phyloP scores from a whole-genome alignment of 2,113 vertebrate genomes.

The Ammodytes marinus region DNA sequence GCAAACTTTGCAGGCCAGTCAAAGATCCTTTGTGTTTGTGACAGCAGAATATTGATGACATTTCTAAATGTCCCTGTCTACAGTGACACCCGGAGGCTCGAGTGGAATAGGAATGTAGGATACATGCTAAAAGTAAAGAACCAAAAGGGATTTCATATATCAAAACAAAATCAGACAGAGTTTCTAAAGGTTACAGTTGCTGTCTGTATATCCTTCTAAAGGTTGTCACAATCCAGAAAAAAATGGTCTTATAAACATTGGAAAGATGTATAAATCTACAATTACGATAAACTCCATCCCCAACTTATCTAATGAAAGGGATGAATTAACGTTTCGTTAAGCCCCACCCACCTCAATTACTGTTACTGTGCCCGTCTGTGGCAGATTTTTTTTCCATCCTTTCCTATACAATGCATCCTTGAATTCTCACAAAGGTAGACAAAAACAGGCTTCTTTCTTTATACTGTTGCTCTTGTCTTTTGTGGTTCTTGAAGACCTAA shows the following conservation, averaged over 20 bases:
- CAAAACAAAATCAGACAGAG: neutral
- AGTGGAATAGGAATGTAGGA: conserved; percentile 40
- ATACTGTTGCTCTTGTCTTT: neutral
- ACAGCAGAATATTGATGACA: conserved; percentile 57
- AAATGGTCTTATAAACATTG: neutral
- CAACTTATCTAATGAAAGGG: neutral
- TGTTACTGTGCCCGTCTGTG: neutral
- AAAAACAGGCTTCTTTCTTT: conserved; percentile 18
- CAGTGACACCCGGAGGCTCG: conserved; percentile 17
- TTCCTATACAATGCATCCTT: conserved; percentile 9
- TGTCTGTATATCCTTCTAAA: neutral
- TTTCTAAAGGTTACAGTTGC: conserved; percentile 8
- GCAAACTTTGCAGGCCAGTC: conserved; percentile 17
- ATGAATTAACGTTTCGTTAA: neutral
- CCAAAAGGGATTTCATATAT: conserved; percentile 22
- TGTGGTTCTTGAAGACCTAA: neutral
- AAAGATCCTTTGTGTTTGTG: conserved; percentile 16
- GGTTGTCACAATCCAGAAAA: neutral
- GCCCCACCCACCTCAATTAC: neutral
- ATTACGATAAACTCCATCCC: neutral
- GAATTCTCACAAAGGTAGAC: conserved; percentile 21
- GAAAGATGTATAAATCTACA: neutral
- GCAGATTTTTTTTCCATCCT: conserved; percentile 7
- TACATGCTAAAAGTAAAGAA: conserved; percentile 20
- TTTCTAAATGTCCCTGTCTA: conserved; percentile 32